Base-by-base conservation (phyloP, 2,797 vertebrate species). In the Brachyrhaphis roseni region DNA sequence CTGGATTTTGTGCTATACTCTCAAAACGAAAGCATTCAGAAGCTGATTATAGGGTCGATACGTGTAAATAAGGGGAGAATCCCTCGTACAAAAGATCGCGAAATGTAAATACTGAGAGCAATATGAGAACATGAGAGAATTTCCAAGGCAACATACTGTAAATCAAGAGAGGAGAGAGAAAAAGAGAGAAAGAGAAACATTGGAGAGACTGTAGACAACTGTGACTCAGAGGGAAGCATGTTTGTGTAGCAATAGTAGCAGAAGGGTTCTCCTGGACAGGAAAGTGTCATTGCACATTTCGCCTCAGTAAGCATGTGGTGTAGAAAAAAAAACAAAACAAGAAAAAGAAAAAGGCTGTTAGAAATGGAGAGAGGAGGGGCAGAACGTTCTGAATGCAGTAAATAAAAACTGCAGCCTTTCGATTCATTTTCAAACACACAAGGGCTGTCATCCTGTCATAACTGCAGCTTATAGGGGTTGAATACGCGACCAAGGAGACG, bases 261-360 rank as follows among this genome's bases (percentile, higher is more conserved):
- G 71, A 79, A 70, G 84, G 76, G 86, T 80, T 90, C 84, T 92
- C 87, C 82, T 68, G 81, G 84, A 86, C 86, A 85, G 75, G 80
- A 75, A 78, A 86, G 88, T 86, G 75, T 88, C 88, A 90, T 86
- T 86, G 83, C 87, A 91, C 86, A 81, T 90, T 87, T 92, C 70
- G 86, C 81, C 82, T 93, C 87, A 74, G 82, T 78, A 75, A 86
- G 88, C 78, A 81, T 86, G 86, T 36, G 36, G 78, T 86, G 72
- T 82, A 86, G 83, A 79, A 76, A 86, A 77, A 77, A 43, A 10
- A 41, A 39, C 5, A 8, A 87, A 75, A 81, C 11, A 86, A 70
- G 0, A 15, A 47, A 18, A 49, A 20, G 47, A 28, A 79, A 45
- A 64, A 68, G 70, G 51, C 51, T 79, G 74, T 82, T 80, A 75